A percentile compares a stretch with the other conserved stretches of the same genome.
Evolutionary conservation across 2,797 vertebrate genomes (phyloP).

Genomic region (Coluber constrictor): DNA sequence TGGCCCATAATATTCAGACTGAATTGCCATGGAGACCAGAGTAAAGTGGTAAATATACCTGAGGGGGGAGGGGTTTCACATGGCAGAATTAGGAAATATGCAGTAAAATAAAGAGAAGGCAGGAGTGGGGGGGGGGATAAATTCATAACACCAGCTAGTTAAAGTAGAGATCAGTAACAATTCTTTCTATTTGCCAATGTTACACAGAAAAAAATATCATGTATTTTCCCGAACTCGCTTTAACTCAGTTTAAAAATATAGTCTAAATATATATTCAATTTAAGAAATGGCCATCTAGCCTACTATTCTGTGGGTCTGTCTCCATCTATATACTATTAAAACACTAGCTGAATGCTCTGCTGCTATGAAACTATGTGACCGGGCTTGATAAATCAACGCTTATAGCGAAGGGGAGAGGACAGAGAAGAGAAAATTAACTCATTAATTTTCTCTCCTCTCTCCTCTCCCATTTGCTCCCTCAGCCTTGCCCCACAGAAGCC

Average conservation of each 20-base stretch:
- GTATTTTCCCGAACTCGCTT: neutral
- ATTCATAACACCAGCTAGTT: neutral
- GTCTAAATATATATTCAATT: no score
- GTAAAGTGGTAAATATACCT: constrained; percentile 20
- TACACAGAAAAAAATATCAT: neutral
- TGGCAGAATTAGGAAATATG: neutral
- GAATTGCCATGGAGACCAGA: constrained; percentile 45
- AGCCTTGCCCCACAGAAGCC: no score
- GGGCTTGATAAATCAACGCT: no score
- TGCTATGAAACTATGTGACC: no score
- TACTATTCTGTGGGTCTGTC: neutral
- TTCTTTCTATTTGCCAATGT: neutral
- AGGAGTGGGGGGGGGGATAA: neutral
- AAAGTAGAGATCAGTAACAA: neutral
- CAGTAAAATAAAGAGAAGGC: neutral
- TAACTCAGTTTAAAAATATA: neutral
- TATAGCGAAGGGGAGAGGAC: no score
- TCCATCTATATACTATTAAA: neutral
- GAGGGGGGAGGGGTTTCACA: constrained; percentile 21
- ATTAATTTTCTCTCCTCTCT: no score
- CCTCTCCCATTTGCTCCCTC: no score
- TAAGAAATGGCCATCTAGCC: neutral
- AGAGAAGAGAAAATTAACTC: no score
- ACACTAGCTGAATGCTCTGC: no score
- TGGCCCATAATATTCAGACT: constrained; percentile 10